A percentile compares a stretch with the other conserved stretches of the same genome.
These are phyloP conservation scores for Drosophila robusta DNA, from an alignment of 2,888 invertebrate genomes.

Conservation along the genomic window DNA sequence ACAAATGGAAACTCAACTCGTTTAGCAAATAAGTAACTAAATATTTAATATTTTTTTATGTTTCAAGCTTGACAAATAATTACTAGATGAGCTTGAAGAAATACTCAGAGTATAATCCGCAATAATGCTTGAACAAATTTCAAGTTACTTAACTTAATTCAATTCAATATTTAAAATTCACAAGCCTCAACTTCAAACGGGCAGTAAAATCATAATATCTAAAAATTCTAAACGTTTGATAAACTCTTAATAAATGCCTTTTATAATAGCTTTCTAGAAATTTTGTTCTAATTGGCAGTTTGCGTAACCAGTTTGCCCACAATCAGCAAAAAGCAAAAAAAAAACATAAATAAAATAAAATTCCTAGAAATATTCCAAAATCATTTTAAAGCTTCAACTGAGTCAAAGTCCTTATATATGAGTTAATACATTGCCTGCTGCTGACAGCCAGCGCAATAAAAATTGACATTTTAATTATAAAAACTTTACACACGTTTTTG, in stretches of 20 bases:
- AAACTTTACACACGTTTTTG: background rate
- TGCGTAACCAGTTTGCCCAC: no score
- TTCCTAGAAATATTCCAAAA: background rate
- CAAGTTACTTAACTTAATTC: no score
- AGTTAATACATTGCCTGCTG: constrained; percentile 3
- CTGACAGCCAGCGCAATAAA: constrained; percentile 5
- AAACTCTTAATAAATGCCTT: no score
- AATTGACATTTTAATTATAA: constrained; percentile 26
- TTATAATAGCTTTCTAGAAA: no score
- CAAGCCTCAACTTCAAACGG: background rate
- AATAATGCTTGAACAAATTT: no score
- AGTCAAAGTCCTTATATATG: background rate
- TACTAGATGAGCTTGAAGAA: no score
- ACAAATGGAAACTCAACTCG: background rate
- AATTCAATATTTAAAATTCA: background rate
- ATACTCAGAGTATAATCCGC: no score
- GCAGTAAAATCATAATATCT: background rate
- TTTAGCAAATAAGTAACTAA: background rate
- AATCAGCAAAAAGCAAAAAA: no score
- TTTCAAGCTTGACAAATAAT: no score
- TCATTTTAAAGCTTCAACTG: constrained; percentile 8
- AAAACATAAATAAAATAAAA: no score
- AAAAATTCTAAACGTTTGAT: no score
- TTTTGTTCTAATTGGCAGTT: no score
- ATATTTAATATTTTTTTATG: background rate